Conservation (phyloP, 2,113 vertebrate species). For the Triplophysa dalaica region DNA sequence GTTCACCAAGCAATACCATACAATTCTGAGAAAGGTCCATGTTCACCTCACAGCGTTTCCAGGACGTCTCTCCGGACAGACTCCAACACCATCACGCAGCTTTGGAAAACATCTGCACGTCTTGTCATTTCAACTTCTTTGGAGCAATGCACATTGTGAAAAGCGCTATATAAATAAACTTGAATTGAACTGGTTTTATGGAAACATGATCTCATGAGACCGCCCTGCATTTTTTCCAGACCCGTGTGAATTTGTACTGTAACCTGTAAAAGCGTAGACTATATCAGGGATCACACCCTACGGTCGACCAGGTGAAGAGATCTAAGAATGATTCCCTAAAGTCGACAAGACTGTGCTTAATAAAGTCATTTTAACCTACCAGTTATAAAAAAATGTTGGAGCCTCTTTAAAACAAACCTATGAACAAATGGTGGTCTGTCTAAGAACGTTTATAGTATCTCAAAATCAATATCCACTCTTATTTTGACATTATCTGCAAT, state of each 20-base stretch:
- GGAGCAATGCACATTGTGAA: no score
- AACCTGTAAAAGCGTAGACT: not conserved
- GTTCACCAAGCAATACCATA: constrained; percentile 2
- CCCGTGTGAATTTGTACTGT: not conserved
- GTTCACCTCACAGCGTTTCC: constrained; percentile 5
- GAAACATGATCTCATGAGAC: constrained; percentile 21
- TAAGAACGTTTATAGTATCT: not conserved
- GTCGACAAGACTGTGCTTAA: not conserved
- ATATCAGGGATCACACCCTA: constrained; percentile 4
- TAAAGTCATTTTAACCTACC: not conserved
- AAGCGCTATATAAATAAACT: no score
- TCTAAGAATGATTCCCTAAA: not conserved
- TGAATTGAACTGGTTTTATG: constrained; percentile 24
- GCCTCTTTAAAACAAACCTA: not conserved
- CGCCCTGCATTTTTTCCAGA: not conserved
- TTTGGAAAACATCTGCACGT: not conserved
- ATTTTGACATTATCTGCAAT: not conserved
- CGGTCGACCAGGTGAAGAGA: not conserved
- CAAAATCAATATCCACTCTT: no score
- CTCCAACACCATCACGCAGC: not conserved
- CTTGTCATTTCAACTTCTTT: constrained; percentile 23
- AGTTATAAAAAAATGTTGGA: not conserved
- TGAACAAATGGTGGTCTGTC: not conserved
- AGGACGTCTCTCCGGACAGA: not conserved
- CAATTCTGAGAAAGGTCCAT: not conserved